Conservation (phyloP, 2,113 vertebrate species). For the zebrafish (Danio rerio) region DNA sequence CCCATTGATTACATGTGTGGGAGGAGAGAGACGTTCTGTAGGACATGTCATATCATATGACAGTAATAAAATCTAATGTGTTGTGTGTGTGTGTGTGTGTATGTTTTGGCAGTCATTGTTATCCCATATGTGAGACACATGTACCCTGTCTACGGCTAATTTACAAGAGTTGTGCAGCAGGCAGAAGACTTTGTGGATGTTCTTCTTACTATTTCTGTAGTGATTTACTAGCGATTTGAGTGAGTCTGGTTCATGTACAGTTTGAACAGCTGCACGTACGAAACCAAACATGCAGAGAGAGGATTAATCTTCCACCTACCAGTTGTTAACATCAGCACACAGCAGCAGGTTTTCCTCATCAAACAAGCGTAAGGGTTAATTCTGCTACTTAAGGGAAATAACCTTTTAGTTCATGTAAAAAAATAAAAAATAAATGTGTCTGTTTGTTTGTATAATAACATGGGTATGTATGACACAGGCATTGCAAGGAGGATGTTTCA, state of each 20-base stretch:
- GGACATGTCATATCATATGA: neutral
- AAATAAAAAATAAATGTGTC: too few relatives aligned
- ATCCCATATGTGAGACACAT: conserved; percentile 22
- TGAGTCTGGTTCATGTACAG: neutral
- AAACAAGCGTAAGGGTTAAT: neutral
- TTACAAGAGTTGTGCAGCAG: neutral
- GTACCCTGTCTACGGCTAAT: conserved; percentile 50
- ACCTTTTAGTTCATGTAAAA: too few relatives aligned
- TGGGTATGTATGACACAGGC: too few relatives aligned
- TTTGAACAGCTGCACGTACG: neutral
- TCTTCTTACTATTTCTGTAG: neutral
- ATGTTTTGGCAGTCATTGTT: neutral
- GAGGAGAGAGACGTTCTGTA: neutral
- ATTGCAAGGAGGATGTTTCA: too few relatives aligned
- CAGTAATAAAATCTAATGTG: conserved; percentile 2
- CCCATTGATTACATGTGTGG: conserved; percentile 10
- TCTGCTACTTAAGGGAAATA: neutral
- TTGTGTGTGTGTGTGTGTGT: conserved; percentile 15
- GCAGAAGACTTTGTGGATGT: neutral
- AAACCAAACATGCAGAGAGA: neutral
- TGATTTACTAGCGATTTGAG: neutral
- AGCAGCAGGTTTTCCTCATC: neutral
- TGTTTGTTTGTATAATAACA: too few relatives aligned
- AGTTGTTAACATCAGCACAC: neutral
- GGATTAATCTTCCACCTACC: conserved; percentile 13